Conservation (phyloP, 37 sponge, comb jelly and placozoan species). For the Haliclona indistincta region DNA sequence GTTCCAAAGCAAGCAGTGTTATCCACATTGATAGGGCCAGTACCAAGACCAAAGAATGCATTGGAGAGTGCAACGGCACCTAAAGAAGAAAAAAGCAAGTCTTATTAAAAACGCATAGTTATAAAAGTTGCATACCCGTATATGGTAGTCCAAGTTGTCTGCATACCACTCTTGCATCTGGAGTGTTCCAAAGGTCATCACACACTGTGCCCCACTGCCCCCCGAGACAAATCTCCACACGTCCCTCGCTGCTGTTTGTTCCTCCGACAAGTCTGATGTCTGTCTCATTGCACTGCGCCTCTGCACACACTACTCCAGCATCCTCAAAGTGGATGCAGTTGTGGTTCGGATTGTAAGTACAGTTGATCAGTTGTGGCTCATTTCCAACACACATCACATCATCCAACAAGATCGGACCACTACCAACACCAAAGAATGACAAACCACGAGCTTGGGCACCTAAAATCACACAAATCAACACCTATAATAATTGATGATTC, state of each 20-base stretch:
- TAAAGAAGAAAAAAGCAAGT: no score
- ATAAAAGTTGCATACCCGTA: no score
- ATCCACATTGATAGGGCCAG: constrained; percentile 9
- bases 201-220: constrained; percentile 30
- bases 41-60: constrained; percentile 21
- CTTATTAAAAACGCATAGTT: no score
- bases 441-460: no score
- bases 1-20: constrained; percentile 16
- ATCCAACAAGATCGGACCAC: constrained; percentile 19
- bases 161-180: not conserved
- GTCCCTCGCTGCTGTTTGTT: not conserved
- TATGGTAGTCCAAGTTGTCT: not conserved
- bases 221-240: constrained; percentile 19
- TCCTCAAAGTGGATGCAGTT: constrained; percentile 50
- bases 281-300: not conserved
- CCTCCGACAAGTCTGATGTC: constrained; percentile 15
- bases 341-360: constrained; percentile 1
- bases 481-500: no score
- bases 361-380: constrained; percentile 24
- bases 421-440: constrained; percentile 14
- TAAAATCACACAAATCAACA: no score
- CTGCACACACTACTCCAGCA: constrained; percentile 37
- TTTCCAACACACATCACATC: constrained; percentile 23
- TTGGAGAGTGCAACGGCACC: constrained; percentile 7
- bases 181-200: not conserved